Conservation (phyloP, 2,797 vertebrate genomes). For the Pampus argenteus region DNA sequence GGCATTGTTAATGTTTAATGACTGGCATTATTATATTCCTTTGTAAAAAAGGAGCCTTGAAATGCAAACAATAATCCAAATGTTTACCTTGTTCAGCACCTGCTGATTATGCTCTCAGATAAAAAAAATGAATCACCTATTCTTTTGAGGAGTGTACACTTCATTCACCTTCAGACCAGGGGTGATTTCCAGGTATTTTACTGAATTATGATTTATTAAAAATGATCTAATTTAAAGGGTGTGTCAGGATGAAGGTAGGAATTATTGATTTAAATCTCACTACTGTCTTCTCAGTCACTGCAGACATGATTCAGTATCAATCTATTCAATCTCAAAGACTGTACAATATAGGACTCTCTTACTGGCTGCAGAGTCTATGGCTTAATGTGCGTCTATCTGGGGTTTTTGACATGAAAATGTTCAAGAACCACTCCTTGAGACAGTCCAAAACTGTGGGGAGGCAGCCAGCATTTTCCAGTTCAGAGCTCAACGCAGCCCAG, state of each 20-base stretch:
- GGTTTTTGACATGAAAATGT: constrained; percentile 65
- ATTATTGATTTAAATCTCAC: neutral
- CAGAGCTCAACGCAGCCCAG: constrained; percentile 72
- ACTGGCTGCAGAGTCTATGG: constrained; percentile 26
- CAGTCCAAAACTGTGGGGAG: constrained; percentile 72
- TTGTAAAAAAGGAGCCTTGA: constrained; percentile 44
- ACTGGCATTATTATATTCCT: constrained; percentile 41
- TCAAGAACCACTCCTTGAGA: constrained; percentile 60
- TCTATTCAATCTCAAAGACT: constrained; percentile 21
- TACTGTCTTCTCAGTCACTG: neutral
- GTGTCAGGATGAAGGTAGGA: neutral
- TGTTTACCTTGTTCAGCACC: constrained; percentile 72
- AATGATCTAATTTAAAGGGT: neutral
- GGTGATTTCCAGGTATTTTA: neutral
- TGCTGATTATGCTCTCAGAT: constrained; percentile 65
- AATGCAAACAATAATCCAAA: constrained; percentile 65
- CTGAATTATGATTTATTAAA: neutral
- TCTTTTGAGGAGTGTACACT: constrained; percentile 49
- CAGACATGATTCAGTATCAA: constrained; percentile 13
- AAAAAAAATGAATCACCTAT: constrained; percentile 33
- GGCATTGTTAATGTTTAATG: constrained; percentile 77
- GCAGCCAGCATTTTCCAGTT: constrained; percentile 74
- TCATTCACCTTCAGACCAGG: constrained; percentile 10
- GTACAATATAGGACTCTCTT: constrained; percentile 27
- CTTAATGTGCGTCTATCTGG: constrained; percentile 43